Base-by-base conservation (phyloP, 2,888 invertebrate species). In the Rhagonycha fulva region DNA sequence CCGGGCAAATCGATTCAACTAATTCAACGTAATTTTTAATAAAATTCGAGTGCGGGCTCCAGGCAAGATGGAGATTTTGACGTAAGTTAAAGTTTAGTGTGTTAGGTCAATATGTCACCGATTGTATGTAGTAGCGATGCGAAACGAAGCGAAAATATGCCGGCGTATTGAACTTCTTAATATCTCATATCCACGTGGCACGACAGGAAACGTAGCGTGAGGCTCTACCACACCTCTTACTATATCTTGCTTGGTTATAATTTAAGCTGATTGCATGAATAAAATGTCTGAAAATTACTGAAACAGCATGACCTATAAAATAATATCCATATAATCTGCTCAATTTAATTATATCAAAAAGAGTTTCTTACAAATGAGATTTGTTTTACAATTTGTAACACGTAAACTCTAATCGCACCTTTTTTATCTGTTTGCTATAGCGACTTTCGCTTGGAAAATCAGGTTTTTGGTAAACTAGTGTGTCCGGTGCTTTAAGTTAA, bases 61-160 rank as follows among this genome's bases (percentile, higher is more conserved):
- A n/a, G 47, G 47, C n/a, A n/a, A n/a, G 47, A 12, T 7, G 47
- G 7, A n/a, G 47, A 12, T 47, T n/a, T 47, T n/a, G n/a, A 47
- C 12, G 7, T 47, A 47, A n/a, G n/a, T 47, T 47, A 7, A 12
- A 47, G 47, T 80, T 82, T 82, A 80, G 79, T 81, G 78, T 78
- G 79, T 76, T 80, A 80, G 83, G 83, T 83, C 82, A 83, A 80
- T 82, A 80, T 83, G 82, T 81, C 82, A 82, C 73, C 62, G 62
- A 63, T 24, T 47, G 69, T 24, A 24, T 67, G 80, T 73, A 76
- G 75, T 23, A 71, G 71, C 74, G 70, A 72, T 71, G 71, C 70
- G 77, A 60, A 71, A 23, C 74, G 74, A 47, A 70, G 68, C 74
- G 71, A 47, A 70, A 30, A 32, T 24, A 75, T 66, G 19, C 19